Percentiles rank a stretch among this genome's conserved stretches.
phyloP scores from a whole-genome alignment of 2,113 vertebrate genomes.

The Corydoras sp. region DNA sequence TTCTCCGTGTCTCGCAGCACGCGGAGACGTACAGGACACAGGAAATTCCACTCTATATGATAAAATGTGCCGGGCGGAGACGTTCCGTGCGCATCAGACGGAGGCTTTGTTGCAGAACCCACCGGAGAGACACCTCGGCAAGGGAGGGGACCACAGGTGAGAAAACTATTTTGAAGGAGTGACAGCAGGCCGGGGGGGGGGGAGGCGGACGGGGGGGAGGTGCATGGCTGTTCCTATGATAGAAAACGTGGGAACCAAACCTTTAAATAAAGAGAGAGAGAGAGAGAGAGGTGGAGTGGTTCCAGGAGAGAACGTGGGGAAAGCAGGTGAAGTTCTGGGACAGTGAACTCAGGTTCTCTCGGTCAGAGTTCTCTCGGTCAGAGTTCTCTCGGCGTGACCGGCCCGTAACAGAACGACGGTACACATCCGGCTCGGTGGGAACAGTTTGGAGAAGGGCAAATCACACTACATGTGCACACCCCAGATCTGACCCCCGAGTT shows the following conservation, averaged over 20 bases:
- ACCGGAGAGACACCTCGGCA: constrained; percentile 7
- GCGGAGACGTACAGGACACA: constrained; percentile 32
- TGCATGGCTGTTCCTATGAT: no score
- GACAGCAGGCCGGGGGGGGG: constrained; percentile 32
- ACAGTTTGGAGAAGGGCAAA: no score
- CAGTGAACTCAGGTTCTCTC: no score
- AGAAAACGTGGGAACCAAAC: no score
- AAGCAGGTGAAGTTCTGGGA: constrained; percentile 11
- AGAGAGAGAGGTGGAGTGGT: constrained; percentile 34
- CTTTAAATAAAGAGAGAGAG: neutral
- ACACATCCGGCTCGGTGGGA: no score
- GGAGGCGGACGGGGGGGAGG: no score
- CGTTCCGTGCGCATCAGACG: constrained; percentile 54
- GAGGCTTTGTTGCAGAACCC: constrained; percentile 49
- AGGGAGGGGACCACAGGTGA: constrained; percentile 44
- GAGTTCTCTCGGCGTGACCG: no score
- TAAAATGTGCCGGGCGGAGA: constrained; percentile 35
- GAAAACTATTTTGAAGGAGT: constrained; percentile 50
- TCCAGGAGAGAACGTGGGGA: no score
- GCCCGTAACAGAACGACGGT: no score
- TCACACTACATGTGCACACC: no score
- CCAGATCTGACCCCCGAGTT: no score
- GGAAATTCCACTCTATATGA: constrained; percentile 44
- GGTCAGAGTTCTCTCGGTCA: no score
- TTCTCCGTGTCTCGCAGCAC: neutral